phyloP scores from a whole-genome alignment of 2,888 invertebrate species.

The Incurvaria masculella region DNA sequence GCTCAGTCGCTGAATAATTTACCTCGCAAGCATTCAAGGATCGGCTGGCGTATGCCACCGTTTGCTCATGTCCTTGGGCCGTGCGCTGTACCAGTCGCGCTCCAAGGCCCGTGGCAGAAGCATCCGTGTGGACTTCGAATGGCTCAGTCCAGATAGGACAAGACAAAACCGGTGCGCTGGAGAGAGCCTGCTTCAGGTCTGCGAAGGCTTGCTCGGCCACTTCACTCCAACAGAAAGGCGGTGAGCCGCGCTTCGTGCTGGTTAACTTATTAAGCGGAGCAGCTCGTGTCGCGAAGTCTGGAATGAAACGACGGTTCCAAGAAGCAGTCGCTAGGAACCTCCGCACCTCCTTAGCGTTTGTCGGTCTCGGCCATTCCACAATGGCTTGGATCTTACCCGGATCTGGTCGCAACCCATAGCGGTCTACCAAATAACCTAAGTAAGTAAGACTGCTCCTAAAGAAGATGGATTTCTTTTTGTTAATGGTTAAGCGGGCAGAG shows the following conservation, averaged over 20 bases:
- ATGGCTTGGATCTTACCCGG: conserved; percentile 17
- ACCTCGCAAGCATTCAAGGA: conserved; percentile 4
- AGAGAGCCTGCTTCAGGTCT: neutral
- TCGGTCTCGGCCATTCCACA: conserved; percentile 16
- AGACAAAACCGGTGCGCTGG: neutral
- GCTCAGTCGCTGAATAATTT: conserved; percentile 19
- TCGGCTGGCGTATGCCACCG: conserved; percentile 13
- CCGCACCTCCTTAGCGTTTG: neutral
- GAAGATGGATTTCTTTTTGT: conserved; percentile 12
- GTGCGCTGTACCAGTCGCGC: neutral
- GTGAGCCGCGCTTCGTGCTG: neutral
- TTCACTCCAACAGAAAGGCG: neutral
- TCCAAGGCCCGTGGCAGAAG: neutral
- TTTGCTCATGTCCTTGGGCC: neutral
- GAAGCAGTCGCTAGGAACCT: neutral
- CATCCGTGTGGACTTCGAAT: neutral
- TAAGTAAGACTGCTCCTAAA: conserved; percentile 1
- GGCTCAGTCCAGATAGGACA: neutral
- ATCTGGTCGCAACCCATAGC: conserved; percentile 16
- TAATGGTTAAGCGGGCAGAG: conserved; percentile 15
- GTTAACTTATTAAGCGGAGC: neutral
- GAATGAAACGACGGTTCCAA: neutral
- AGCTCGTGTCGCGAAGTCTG: neutral
- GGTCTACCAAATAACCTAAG: conserved; percentile 14
- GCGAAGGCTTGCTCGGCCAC: neutral